Evolutionary conservation across 2,113 vertebrate genomes (phyloP), one percentile per base, ranked within the genome.

Genomic region (Apus apus): DNA sequence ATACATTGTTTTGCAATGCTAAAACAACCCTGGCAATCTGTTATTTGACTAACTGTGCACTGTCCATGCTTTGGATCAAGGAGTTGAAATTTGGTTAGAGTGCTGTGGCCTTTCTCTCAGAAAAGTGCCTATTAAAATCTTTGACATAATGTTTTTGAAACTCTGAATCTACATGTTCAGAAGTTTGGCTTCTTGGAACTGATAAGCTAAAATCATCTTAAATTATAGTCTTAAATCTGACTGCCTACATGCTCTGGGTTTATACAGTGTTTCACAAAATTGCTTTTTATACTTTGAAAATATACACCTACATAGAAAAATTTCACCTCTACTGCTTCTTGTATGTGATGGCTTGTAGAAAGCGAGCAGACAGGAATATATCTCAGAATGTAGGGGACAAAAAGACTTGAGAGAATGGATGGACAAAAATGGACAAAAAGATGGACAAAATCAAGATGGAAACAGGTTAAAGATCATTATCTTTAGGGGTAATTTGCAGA

Each of bases 1-100:
- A 94, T 76, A 58, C 7, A 22, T 85, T 74, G 71, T 95, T 75
- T 95, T 90, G 91, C 89, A 96, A 95, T 67, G 15, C 48, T 92
- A 64, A 94, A 96, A 88, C 67, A 92, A 60, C 15, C 2, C 43
- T 87, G 81, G 74, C 85, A 95, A 64, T 5, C 8, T 79, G 77
- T 93, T 74, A 5, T 76, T 93, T 84, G 25, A 43, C 32, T 78
- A 53, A 45, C 60, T 68, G n/a, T 43, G 30, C 62, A 18, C 30
- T 79, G 20, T 70, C 81, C 77, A 85, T 73, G 18, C 22, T 94
- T 87, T 50, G 54, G 58, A 89, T 12, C 27, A 93, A 76, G 40
- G 17, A 91, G 13, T 2, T 95, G 43, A 90, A 76, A 70, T 76
- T 58, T 77, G 8, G 50, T 89, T 32, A 43, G n/a, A 66, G 5